Evolutionary conservation across 2,888 invertebrate genomes (phyloP).

Genomic region (Cephalotes varians): DNA sequence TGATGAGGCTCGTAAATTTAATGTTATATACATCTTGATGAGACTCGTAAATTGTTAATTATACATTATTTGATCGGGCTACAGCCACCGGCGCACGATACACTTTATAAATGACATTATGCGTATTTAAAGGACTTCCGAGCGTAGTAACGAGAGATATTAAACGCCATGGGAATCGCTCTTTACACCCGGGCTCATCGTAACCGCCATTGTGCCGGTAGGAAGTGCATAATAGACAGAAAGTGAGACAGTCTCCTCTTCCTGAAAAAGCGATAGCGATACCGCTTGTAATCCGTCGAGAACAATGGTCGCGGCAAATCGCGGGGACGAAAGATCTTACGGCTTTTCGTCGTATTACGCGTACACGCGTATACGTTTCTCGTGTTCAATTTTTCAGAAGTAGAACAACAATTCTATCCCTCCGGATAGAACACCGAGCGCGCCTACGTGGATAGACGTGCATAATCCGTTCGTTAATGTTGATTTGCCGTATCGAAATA

Average conservation of each 20-base stretch:
- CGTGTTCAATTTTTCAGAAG: conserved; percentile 24
- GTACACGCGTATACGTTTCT: not conserved
- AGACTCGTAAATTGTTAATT: not conserved
- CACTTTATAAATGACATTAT: conserved; percentile 41
- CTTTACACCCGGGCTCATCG: conserved; percentile 38
- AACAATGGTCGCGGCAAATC: conserved; percentile 60
- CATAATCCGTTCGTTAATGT: conserved; percentile 32
- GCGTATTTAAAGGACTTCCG: conserved; percentile 35
- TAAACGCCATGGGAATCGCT: conserved; percentile 67
- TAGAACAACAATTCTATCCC: conserved; percentile 15
- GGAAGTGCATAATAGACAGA: conserved; percentile 69
- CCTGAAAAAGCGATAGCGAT: conserved; percentile 51
- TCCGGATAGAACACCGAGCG: not conserved
- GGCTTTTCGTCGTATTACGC: conserved; percentile 34
- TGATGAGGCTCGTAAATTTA: not conserved
- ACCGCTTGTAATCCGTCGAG: conserved; percentile 48
- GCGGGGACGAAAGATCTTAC: conserved; percentile 38
- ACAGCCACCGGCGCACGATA: not conserved
- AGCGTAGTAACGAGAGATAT: conserved; percentile 37
- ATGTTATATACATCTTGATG: no score
- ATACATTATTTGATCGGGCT: conserved; percentile 16
- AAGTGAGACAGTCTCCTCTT: conserved; percentile 73
- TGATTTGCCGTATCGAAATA: conserved; percentile 12
- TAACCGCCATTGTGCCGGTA: conserved; percentile 51
- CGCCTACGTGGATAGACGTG: not conserved